Percentiles rank a stretch among this genome's conserved stretches.
Conservation (phyloP, 2,888 invertebrate genomes). For the Drosophila neonasuta region DNA sequence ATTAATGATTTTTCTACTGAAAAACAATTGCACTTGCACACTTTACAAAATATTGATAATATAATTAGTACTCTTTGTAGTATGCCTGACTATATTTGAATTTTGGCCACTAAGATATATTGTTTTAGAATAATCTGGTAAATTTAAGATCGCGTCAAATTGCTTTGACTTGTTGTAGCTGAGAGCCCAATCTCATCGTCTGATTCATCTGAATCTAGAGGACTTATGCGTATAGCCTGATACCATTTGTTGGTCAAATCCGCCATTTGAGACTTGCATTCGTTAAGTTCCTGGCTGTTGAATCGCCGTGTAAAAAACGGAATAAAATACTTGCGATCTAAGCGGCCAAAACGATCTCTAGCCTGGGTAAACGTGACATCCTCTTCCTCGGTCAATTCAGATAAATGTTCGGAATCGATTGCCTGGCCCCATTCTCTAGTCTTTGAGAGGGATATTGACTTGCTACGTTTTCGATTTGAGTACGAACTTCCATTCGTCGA, state of each 20-base stretch:
- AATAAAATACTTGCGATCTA: constrained; percentile 96
- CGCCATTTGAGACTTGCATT: constrained; percentile 98
- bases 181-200: constrained; percentile 82
- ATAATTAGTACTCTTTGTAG: not conserved
- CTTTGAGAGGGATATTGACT: constrained; percentile 96
- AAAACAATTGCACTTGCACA: constrained; percentile 15
- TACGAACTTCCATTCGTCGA: constrained; percentile 81
- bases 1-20: not conserved
- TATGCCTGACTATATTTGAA: not conserved
- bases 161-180: constrained; percentile 77
- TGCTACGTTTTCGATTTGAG: constrained; percentile 84
- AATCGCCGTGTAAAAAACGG: constrained; percentile 98
- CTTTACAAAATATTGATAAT: not conserved
- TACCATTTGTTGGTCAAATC: constrained; percentile 98
- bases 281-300: constrained; percentile 97
- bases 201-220: constrained; percentile 92
- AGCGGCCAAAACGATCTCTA: constrained; percentile 92
- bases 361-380: constrained; percentile 92
- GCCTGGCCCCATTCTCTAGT: constrained; percentile 99
- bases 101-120: constrained; percentile 29
- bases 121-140: not conserved
- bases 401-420: constrained; percentile 95
- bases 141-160: constrained; percentile 60
- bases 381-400: constrained; percentile 95
- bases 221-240: constrained; percentile 95